Conservation (phyloP, 2,888 invertebrate genomes). For the Phrixothrix hirtus region DNA sequence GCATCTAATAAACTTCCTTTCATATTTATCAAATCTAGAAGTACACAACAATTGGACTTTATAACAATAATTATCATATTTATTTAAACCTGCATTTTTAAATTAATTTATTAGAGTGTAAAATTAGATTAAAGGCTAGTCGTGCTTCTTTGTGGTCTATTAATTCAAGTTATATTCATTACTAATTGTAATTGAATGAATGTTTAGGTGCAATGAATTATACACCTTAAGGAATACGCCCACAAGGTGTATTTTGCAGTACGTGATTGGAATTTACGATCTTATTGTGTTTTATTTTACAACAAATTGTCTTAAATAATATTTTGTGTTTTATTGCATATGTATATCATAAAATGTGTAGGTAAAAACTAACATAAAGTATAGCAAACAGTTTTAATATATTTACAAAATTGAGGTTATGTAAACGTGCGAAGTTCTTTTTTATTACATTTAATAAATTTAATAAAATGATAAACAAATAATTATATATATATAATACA, state of each 20-base stretch:
- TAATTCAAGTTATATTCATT: constrained; percentile 8
- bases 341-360: too few relatives aligned
- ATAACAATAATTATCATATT: background rate
- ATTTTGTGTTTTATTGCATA: too few relatives aligned
- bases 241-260: constrained; percentile 6
- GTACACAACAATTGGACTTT: background rate
- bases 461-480: too few relatives aligned
- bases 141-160: constrained; percentile 17
- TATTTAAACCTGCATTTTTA: background rate
- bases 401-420: constrained; percentile 8
- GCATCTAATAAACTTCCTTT: too few relatives aligned
- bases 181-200: background rate
- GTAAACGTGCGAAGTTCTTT: too few relatives aligned
- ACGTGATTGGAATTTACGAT: background rate
- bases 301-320: too few relatives aligned
- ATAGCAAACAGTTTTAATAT: background rate
- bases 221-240: constrained; percentile 2
- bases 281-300: constrained; percentile 10
- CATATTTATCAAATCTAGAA: background rate
- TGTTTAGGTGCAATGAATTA: constrained; percentile 2
- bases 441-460: too few relatives aligned
- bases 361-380: background rate
- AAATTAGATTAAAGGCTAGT: constrained; percentile 12
- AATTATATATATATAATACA: background rate
- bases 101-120: constrained; percentile 17